Percentiles rank a stretch among this genome's conserved stretches.
Evolutionary conservation across 1,140 invertebrate species (phyloP).

Genomic region (Bombus turneri): DNA sequence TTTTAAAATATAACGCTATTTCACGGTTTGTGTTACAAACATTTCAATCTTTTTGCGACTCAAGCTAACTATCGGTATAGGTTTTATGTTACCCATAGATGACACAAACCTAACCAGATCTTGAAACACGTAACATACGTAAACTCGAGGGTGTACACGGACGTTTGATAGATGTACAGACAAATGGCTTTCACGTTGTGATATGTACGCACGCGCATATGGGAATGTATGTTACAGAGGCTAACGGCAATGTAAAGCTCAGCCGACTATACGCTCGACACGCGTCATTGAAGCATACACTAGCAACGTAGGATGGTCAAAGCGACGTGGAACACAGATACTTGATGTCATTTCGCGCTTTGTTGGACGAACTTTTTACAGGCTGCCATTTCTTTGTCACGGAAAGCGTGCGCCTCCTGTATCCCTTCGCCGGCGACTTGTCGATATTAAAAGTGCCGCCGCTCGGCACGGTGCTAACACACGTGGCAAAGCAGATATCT

Average conservation of each 20-base stretch:
- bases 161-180: background rate
- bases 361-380: conserved; percentile 28
- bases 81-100: too few relatives aligned
- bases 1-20: too few relatives aligned
- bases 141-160: background rate
- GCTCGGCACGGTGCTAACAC: background rate
- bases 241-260: conserved; percentile 3
- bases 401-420: background rate
- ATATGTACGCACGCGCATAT: background rate
- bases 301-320: conserved; percentile 37
- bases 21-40: too few relatives aligned
- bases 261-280: conserved; percentile 36
- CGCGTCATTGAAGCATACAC: conserved; percentile 44
- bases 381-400: conserved; percentile 16
- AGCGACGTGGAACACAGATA: conserved; percentile 50
- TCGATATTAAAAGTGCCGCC: conserved; percentile 34
- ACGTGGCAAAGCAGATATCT: background rate
- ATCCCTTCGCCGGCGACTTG: conserved; percentile 10
- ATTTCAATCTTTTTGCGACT: too few relatives aligned
- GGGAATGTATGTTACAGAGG: background rate
- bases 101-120: background rate
- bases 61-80: too few relatives aligned
- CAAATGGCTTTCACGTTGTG: background rate
- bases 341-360: conserved; percentile 52
- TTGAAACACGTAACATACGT: background rate